Evolutionary conservation across 2,888 invertebrate species (phyloP).

Genomic region (Orthonevra nobilis): DNA sequence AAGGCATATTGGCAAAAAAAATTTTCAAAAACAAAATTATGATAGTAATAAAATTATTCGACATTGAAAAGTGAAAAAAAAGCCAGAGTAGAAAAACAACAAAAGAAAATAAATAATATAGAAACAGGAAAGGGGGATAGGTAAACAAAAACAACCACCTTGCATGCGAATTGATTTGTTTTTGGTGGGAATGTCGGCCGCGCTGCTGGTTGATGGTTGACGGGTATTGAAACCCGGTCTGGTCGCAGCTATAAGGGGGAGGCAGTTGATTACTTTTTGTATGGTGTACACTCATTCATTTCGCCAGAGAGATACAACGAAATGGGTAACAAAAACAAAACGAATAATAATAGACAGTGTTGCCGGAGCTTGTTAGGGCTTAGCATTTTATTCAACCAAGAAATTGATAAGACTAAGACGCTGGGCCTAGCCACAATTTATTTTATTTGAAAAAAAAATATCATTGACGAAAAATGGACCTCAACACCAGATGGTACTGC

Average conservation of each 20-base stretch:
- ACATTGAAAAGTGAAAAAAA: conserved; percentile 51
- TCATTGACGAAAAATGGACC: too few relatives aligned
- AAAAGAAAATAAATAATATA: conserved; percentile 16
- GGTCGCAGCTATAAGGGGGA: too few relatives aligned
- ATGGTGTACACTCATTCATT: conserved; percentile 53
- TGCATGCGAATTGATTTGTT: conserved; percentile 62
- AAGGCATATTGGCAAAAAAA: not conserved
- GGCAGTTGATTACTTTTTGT: conserved; percentile 41
- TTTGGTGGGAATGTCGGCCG: conserved; percentile 13
- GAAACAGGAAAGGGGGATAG: conserved; percentile 55
- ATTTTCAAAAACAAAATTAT: conserved; percentile 2
- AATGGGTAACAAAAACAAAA: conserved; percentile 62
- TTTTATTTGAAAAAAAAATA: too few relatives aligned
- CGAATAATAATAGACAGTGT: conserved; percentile 55
- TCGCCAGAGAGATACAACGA: conserved; percentile 56
- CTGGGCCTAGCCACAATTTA: too few relatives aligned
- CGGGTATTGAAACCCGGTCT: not conserved
- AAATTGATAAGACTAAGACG: too few relatives aligned
- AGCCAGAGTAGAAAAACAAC: conserved; percentile 8
- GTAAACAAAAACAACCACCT: conserved; percentile 70
- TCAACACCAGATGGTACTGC: too few relatives aligned
- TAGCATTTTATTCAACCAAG: too few relatives aligned
- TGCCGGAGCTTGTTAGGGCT: too few relatives aligned
- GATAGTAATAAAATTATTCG: conserved; percentile 39
- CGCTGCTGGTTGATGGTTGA: too few relatives aligned